phyloP scores from a whole-genome alignment of 2,888 invertebrate genomes.

The Lasioglossum morio region DNA sequence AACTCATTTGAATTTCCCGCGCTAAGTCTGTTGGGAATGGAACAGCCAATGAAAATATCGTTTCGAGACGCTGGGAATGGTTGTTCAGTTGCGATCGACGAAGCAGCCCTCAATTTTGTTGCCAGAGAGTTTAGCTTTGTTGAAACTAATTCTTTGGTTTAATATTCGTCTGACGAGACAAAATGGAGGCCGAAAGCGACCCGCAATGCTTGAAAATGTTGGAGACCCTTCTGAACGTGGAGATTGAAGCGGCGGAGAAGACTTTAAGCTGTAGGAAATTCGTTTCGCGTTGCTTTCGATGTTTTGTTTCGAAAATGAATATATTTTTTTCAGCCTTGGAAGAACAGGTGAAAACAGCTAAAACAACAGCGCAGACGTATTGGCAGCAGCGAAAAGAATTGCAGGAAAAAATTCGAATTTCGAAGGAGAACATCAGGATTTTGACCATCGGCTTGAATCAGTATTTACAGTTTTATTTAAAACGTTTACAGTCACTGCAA shows the following conservation, averaged over 20 bases:
- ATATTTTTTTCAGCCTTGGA: neutral
- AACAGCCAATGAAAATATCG: neutral
- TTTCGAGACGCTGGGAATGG: neutral
- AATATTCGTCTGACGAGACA: neutral
- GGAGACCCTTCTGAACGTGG: slow-evolving; percentile 46
- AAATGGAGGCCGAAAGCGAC: slow-evolving; percentile 35
- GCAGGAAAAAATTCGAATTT: slow-evolving; percentile 28
- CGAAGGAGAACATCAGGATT: slow-evolving; percentile 10
- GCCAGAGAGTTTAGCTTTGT: neutral
- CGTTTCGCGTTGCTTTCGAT: neutral
- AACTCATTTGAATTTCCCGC: neutral
- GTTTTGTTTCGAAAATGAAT: too few species aligned
- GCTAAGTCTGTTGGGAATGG: too few species aligned
- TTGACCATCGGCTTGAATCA: slow-evolving; percentile 21
- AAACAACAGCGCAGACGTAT: neutral
- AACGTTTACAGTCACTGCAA: neutral
- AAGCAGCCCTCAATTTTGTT: neutral
- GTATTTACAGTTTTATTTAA: slow-evolving; percentile 41
- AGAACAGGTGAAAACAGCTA: slow-evolving; percentile 1
- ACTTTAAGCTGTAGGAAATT: slow-evolving; percentile 35
- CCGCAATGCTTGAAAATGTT: slow-evolving; percentile 59
- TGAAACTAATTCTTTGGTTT: neutral
- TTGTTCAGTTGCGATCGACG: neutral
- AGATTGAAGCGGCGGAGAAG: slow-evolving; percentile 30
- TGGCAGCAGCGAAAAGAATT: slow-evolving; percentile 46